Percentiles rank a stretch among this genome's conserved stretches.
These are phyloP conservation scores for Hartigia nigra DNA, from an alignment of 2,888 invertebrate genomes.

Conservation along the genomic window DNA sequence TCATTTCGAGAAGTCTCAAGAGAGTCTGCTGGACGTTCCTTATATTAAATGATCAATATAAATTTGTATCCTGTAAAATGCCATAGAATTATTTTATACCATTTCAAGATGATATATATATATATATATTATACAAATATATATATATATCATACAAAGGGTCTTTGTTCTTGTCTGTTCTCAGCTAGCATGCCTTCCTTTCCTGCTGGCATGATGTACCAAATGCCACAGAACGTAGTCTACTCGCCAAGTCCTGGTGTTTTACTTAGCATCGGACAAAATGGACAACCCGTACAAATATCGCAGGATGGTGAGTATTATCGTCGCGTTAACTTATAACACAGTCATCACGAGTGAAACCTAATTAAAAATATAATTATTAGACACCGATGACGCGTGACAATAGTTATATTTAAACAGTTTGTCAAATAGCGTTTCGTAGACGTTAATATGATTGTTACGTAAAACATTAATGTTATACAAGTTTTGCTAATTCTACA, in stretches of 20 bases:
- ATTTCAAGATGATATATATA: background rate
- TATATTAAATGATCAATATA: background rate
- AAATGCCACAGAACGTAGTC: conserved; percentile 62
- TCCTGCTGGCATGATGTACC: conserved; percentile 60
- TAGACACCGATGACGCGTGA: background rate
- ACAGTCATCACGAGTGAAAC: background rate
- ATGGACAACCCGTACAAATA: conserved; percentile 62
- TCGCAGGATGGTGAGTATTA: conserved; percentile 55
- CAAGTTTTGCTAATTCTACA: background rate
- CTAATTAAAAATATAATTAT: background rate
- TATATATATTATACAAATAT: background rate
- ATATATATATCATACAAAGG: background rate
- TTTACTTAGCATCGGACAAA: conserved; percentile 60
- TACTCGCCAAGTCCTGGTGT: conserved; percentile 61
- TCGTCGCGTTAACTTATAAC: background rate
- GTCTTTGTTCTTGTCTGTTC: background rate
- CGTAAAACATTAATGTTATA: background rate
- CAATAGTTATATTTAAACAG: background rate
- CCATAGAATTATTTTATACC: background rate
- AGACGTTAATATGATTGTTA: background rate
- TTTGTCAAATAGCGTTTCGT: background rate
- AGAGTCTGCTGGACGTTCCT: background rate
- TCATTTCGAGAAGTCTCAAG: background rate
- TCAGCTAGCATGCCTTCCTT: conserved; percentile 39
- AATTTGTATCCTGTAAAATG: background rate